Conservation (phyloP, 2,797 vertebrate species). For the Fringilla coelebs region DNA sequence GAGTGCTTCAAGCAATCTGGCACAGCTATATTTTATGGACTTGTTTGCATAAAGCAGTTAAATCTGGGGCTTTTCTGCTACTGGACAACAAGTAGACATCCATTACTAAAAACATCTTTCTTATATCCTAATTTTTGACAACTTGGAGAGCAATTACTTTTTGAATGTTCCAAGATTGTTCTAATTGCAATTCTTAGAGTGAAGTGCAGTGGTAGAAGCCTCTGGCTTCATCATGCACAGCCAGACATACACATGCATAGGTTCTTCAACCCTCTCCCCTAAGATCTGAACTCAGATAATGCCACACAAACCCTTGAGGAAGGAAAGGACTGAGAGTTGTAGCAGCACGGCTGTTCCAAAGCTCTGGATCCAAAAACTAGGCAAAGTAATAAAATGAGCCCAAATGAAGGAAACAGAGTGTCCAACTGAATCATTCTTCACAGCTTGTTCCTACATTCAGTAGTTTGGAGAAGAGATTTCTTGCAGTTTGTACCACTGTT, state of each 20-base stretch:
- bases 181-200: neutral
- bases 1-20: neutral
- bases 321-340: neutral
- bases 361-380: conserved; percentile 32
- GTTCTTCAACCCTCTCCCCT: neutral
- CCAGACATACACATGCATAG: neutral
- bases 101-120: neutral
- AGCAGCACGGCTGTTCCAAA: conserved; percentile 1
- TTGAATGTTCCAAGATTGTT: neutral
- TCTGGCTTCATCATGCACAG: neutral
- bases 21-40: neutral
- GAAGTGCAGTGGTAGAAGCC: neutral
- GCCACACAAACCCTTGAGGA: neutral
- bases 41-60: neutral
- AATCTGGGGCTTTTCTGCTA: neutral
- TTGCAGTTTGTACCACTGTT: conserved; percentile 46
- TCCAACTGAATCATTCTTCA: conserved; percentile 75
- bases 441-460: conserved; percentile 83
- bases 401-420: conserved; percentile 37
- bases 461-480: conserved; percentile 71
- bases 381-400: neutral
- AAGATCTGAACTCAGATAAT: neutral
- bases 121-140: neutral
- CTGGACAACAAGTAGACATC: neutral
- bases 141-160: neutral